phyloP scores from a whole-genome alignment of 2,113 vertebrate genomes.

The Corythaixoides concolor region DNA sequence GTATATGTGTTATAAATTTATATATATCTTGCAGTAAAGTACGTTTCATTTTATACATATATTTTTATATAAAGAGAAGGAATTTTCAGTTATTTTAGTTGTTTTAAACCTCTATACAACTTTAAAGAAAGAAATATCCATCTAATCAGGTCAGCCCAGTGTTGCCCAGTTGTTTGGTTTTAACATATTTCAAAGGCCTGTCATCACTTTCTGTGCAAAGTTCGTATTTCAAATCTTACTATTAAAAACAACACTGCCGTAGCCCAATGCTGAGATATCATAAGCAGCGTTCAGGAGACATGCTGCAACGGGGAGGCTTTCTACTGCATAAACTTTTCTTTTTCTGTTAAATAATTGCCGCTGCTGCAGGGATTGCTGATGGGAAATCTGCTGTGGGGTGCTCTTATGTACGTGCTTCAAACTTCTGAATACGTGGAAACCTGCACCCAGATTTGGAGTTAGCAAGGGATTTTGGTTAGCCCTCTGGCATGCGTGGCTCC shows the following conservation, averaged over 20 bases:
- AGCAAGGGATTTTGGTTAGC: fast-evolving
- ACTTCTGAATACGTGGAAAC: not conserved
- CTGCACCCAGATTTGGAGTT: not conserved
- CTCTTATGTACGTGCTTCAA: not conserved
- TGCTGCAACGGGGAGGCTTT: not conserved
- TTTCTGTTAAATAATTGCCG: not conserved
- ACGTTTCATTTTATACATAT: not conserved
- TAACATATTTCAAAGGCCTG: not conserved
- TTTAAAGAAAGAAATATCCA: not conserved
- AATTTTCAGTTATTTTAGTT: not conserved
- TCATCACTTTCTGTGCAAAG: not conserved
- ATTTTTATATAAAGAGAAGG: not conserved
- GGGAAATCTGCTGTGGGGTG: not conserved
- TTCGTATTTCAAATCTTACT: not conserved
- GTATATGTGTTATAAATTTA: not conserved
- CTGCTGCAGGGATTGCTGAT: not conserved
- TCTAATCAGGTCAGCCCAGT: not conserved
- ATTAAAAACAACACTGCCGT: not conserved
- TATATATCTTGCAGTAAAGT: not conserved
- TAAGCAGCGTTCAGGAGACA: not conserved
- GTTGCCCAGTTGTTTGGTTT: not conserved
- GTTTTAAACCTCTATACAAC: not conserved
- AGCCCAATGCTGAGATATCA: not conserved
- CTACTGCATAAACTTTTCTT: too few species aligned
- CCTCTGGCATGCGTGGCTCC: fast-evolving